A percentile compares a stretch with the other conserved stretches of the same genome.
phyloP scores from a whole-genome alignment of 2,113 vertebrate species.

The Crypturellus undulatus region DNA sequence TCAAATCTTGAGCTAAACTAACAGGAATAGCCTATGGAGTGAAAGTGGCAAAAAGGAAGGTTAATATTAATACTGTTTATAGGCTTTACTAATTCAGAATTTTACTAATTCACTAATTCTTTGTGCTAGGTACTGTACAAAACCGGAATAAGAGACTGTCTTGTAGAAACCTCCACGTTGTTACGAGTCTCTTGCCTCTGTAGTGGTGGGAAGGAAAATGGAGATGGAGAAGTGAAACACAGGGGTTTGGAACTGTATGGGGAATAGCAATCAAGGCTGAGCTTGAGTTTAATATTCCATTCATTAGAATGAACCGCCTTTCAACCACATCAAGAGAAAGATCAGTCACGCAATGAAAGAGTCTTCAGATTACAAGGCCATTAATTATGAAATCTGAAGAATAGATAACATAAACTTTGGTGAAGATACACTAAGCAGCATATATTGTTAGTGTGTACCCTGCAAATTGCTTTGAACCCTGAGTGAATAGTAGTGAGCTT shows the following conservation, averaged over 20 bases:
- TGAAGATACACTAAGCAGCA: not conserved
- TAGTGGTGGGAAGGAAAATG: not conserved
- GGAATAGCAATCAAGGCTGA: not conserved
- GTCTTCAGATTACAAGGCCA: not conserved
- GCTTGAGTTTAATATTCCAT: not conserved
- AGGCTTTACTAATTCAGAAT: not conserved
- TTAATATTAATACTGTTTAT: not conserved
- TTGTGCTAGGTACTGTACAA: not conserved
- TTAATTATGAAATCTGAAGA: slow-evolving; percentile 37
- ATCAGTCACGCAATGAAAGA: not conserved
- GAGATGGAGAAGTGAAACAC: not conserved
- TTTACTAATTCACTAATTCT: not conserved
- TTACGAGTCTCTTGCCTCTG: not conserved
- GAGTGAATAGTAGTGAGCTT: not conserved
- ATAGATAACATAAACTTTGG: not conserved
- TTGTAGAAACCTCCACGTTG: not conserved
- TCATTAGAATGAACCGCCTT: not conserved
- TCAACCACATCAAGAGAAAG: not conserved
- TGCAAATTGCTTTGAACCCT: not conserved
- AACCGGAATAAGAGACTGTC: not conserved
- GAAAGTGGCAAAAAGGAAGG: not conserved
- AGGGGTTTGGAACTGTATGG: not conserved
- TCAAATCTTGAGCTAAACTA: not conserved
- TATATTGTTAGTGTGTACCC: not conserved
- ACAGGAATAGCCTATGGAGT: not conserved